Evolutionary conservation across 2,113 vertebrate genomes (phyloP), one percentile per base, ranked within the genome.

Genomic region (Spea bombifrons): DNA sequence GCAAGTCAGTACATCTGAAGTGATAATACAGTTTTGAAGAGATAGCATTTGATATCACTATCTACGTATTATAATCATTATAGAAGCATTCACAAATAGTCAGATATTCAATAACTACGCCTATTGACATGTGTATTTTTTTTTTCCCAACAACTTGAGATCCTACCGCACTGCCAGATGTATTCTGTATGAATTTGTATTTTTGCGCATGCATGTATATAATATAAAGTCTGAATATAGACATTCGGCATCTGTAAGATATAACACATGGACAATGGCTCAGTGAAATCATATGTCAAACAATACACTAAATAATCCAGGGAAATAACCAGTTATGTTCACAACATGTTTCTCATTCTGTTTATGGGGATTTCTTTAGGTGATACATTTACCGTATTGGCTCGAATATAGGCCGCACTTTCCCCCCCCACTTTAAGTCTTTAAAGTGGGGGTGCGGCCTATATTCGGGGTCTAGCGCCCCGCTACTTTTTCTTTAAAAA

Each of bases 151-250:
- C 48, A 70, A 70, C 17, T 70, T 5, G 67, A 76, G 66, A 43
- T 75, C 63, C 74, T 57, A 76, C 53, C 55, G 50, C 74, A 68
- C 74, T 43, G 68, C 16, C 67, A 55, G 13, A 66, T 63, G 61
- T 59, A 57, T 43, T 66, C 44, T 46, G 8, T 52, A 65, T 75
- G 65, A 57, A 53, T 10, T 52, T 71, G 69, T 17, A 17, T 53
- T n/a, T 53, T 59, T 59, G 6, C 55, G 4, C 17, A 55, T 68
- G 49, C 52, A 68, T 16, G 50, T 53, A 55, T 72, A 59, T 47
- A 3, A 69, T 48, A 76, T 61, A 64, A 13, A 10, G 16, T 70
- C 3, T 70, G 48, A 46, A 57, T 46, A 74, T 30, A 68, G 65
- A 57, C 57, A 76, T 46, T 45, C 9, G 46, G 65, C 13, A 57